phyloP scores from a whole-genome alignment of 2,797 vertebrate genomes.

The Potorous gilbertii region DNA sequence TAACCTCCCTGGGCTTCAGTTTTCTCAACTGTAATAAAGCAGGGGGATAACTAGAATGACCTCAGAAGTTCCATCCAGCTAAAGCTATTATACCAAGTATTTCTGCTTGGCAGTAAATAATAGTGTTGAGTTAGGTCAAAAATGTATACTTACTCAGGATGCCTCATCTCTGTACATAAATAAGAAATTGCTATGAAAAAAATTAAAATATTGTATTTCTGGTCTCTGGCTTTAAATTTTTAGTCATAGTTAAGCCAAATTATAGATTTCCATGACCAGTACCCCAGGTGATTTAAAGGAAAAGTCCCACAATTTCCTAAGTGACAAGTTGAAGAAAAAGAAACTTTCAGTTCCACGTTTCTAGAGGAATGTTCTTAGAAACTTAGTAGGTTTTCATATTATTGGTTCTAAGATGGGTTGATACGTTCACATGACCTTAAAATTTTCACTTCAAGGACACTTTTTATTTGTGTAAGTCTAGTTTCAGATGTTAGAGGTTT shows the following conservation, averaged over 20 bases:
- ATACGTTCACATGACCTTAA: conserved; percentile 28
- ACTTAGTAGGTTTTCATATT: conserved; percentile 53
- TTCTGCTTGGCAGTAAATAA: conserved; percentile 57
- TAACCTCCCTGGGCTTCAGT: not conserved
- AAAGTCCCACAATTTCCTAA: conserved; percentile 61
- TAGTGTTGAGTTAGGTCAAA: conserved; percentile 59
- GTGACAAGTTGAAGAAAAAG: conserved; percentile 56
- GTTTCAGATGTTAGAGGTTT: not conserved
- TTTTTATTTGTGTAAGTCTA: conserved; percentile 16
- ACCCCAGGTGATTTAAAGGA: conserved; percentile 67
- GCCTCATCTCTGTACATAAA: not conserved
- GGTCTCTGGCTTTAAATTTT: conserved; percentile 47
- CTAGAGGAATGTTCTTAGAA: conserved; percentile 75
- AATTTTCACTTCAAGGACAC: conserved; percentile 29
- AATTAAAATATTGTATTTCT: conserved; percentile 47
- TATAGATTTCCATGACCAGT: conserved; percentile 58
- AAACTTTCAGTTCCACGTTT: conserved; percentile 68
- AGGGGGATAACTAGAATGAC: not conserved
- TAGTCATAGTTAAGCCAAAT: conserved; percentile 42
- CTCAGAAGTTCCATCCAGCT: not conserved
- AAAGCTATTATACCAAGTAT: not conserved
- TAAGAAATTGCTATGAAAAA: conserved; percentile 7
- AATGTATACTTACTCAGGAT: conserved; percentile 55
- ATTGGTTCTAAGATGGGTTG: conserved; percentile 11
- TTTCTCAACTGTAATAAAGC: not conserved